Percentiles rank a stretch among this genome's conserved stretches.
These are phyloP conservation scores for Gymnothorax javanicus DNA, from an alignment of 2,797 vertebrate species.

Conservation along the genomic window DNA sequence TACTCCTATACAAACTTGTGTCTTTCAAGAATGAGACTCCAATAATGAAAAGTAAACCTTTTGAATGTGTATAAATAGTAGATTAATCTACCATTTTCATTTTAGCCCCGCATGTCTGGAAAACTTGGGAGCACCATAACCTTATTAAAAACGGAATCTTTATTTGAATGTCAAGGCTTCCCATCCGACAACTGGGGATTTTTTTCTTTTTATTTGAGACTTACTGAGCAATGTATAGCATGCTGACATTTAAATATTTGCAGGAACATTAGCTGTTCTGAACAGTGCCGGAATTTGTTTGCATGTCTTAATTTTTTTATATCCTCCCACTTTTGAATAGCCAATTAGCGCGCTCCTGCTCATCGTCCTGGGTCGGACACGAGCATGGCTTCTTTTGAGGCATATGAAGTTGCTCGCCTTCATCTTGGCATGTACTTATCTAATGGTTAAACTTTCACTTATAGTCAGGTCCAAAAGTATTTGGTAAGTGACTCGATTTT, in stretches of 20 bases:
- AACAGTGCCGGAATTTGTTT: not conserved
- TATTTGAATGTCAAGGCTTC: not conserved
- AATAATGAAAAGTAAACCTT: conserved; percentile 35
- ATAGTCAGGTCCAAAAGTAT: not conserved
- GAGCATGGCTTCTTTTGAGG: no score
- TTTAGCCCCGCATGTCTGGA: conserved; percentile 15
- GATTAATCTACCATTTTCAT: conserved; percentile 31
- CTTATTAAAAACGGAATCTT: conserved; percentile 22
- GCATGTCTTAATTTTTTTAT: not conserved
- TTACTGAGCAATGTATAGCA: not conserved
- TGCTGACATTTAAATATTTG: conserved; percentile 27
- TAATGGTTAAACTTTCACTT: not conserved
- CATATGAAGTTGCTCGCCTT: not conserved
- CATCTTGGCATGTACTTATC: not conserved
- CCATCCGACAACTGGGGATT: not conserved
- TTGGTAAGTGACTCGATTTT: no score
- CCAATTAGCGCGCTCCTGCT: not conserved
- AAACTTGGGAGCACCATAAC: not conserved
- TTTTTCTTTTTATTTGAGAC: not conserved
- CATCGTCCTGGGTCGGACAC: not conserved
- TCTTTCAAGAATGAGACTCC: conserved; percentile 18
- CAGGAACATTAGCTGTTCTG: not conserved
- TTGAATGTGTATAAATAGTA: conserved; percentile 28
- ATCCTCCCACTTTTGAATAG: not conserved
- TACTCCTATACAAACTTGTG: conserved; percentile 13